These are phyloP conservation scores for Protosalanx chinensis DNA, from an alignment of 2,797 vertebrate species.

Conservation along the genomic window DNA sequence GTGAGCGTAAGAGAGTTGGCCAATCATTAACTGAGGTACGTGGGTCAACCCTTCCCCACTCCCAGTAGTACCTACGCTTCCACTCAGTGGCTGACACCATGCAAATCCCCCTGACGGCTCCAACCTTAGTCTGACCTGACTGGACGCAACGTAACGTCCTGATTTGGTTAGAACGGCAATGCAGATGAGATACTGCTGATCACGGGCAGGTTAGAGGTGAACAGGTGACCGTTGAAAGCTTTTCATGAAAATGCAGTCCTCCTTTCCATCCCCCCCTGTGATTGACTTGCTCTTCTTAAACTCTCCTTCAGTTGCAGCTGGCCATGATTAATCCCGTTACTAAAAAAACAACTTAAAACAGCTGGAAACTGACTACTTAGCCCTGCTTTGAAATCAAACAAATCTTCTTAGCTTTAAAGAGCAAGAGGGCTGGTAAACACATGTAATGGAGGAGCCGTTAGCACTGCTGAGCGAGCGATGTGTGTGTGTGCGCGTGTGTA, in stretches of 20 bases:
- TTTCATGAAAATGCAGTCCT: no score
- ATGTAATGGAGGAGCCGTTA: conserved; percentile 3
- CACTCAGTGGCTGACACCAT: conserved; percentile 36
- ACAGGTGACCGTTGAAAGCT: no score
- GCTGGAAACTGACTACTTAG: conserved; percentile 29
- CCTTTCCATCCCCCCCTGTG: no score
- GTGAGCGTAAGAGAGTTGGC: conserved; percentile 48
- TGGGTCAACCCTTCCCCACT: conserved; percentile 46
- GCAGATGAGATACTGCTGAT: no score
- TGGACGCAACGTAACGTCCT: neutral
- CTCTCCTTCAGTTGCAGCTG: no score
- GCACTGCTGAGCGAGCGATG: conserved; percentile 23
- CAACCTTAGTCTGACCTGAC: neutral
- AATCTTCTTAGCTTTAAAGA: conserved; percentile 39
- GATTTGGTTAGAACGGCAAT: no score
- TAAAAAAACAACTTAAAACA: neutral
- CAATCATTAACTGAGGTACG: conserved; percentile 69
- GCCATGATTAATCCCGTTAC: no score
- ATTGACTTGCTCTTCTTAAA: no score
- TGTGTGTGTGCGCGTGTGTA: conserved; percentile 18
- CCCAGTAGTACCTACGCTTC: conserved; percentile 32
- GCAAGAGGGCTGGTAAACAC: conserved; percentile 43
- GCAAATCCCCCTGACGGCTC: conserved; percentile 29
- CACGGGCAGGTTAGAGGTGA: no score
- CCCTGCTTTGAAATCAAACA: neutral